Conservation (phyloP, 2,888 invertebrate genomes). For the Aleiodes testaceus region DNA sequence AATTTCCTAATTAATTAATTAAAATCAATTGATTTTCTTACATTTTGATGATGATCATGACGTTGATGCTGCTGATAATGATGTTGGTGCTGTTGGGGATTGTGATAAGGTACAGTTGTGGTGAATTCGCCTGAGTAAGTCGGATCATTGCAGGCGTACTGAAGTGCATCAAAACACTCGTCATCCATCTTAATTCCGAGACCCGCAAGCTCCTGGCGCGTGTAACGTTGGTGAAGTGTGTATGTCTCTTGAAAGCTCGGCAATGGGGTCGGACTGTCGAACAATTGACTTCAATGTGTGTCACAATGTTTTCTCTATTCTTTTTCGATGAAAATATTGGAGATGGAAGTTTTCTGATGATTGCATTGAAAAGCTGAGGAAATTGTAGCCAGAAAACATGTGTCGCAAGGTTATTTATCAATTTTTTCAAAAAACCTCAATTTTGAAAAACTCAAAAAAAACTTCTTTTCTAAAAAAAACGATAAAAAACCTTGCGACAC, state of each 20-base stretch:
- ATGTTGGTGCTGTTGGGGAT: constrained; percentile 56
- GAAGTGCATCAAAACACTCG: constrained; percentile 81
- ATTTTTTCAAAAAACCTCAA: no score
- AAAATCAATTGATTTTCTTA: constrained; percentile 16
- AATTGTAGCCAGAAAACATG: no score
- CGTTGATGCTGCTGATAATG: constrained; percentile 55
- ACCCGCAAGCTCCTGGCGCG: constrained; percentile 78
- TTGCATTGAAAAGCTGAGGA: no score
- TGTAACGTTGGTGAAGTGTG: constrained; percentile 80
- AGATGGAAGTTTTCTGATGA: no score
- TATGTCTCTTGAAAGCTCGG: constrained; percentile 94
- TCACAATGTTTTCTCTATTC: not conserved
- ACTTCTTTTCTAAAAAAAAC: no score
- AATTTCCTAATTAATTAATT: not conserved
- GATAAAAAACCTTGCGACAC: no score
- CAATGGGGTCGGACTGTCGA: constrained; percentile 77
- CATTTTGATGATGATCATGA: constrained; percentile 68
- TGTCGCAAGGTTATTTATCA: no score
- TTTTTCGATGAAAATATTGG: no score
- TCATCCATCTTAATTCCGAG: constrained; percentile 90
- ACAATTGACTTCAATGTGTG: constrained; percentile 4
- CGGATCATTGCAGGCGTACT: constrained; percentile 61
- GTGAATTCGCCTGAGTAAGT: constrained; percentile 64
- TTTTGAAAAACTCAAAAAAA: no score
- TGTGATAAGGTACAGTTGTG: constrained; percentile 60